Base-by-base conservation (phyloP, 1,140 invertebrate species). In the Lepidostoma basale region DNA sequence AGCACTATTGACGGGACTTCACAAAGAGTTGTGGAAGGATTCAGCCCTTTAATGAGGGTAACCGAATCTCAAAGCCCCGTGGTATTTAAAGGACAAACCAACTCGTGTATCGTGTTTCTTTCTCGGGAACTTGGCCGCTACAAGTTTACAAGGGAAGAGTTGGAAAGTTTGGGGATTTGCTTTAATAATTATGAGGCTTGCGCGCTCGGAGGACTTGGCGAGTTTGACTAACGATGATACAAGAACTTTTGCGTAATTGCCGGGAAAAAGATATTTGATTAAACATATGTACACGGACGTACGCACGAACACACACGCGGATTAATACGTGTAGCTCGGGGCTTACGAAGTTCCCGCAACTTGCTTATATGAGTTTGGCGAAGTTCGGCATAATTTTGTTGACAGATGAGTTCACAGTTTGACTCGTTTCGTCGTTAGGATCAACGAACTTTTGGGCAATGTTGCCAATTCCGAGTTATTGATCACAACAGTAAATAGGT, bases 101-200 rank as follows among this genome's bases (percentile, higher is more conserved):
- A 23, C 22, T 18, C 23, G 14, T 6, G 33, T 22, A 59, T 59
- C 23, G 30, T 30, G 54, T 59, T 59, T 59, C 54, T 59, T 59
- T 59, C 30, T 10, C 5, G 25, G 44, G 10, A 28, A 52, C 47
- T 52, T 52, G 22, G 1, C 12, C 25, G 22, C 12, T 14, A 10
- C 8, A 52, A 52, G 10, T 26, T 23, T 23, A 49, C 2, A 8
- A 12, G 45, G 52, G n/a, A 12, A 56, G 33, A 56, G 52, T 33
- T 33, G 26, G 12, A 30, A 59, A 59, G 54, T 59, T 59, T 12
- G 6, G 54, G 54, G 54, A 59, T 59, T 59, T 59, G 54, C 54
- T 40, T 59, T 59, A 36, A 59, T 59, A 59, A 59, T 59, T 59
- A 59, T 59, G 42, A 45, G 18, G 42, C n/a, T 10, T 59, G 26